A percentile compares a stretch with the other conserved stretches of the same genome.
Evolutionary conservation across 2,888 invertebrate species (phyloP).

Genomic region (Notodonta dromedarius): DNA sequence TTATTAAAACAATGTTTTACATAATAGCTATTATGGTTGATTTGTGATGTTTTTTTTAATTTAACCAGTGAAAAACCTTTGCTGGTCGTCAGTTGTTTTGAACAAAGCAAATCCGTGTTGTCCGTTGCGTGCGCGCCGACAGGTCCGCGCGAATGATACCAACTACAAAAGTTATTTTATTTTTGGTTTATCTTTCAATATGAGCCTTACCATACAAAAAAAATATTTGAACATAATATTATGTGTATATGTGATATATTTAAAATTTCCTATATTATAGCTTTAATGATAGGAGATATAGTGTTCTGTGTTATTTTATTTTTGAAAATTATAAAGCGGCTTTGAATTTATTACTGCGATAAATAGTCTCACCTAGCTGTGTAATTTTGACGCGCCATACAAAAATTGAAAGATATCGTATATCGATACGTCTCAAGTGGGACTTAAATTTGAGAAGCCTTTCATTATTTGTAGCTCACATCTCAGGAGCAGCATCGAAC

Average conservation of each 20-base stretch:
- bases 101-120: no score
- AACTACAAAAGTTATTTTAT: not conserved
- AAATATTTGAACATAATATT: slow-evolving; percentile 23
- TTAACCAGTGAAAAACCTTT: not conserved
- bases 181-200: slow-evolving; percentile 11
- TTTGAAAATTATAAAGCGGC: not conserved
- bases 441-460: no score
- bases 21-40: not conserved
- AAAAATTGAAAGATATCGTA: no score
- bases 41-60: not conserved
- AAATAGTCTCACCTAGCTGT: no score
- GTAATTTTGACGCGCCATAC: no score
- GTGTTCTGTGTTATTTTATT: slow-evolving; percentile 9
- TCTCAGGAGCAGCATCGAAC: no score
- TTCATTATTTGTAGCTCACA: no score
- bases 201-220: slow-evolving; percentile 24
- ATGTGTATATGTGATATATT: slow-evolving; percentile 49
- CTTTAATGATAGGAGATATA: slow-evolving; percentile 26
- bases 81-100: no score
- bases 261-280: slow-evolving; percentile 37
- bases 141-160: no score
- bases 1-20: slow-evolving; percentile 23
- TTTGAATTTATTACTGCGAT: no score
- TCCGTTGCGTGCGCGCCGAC: no score
- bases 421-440: no score